Evolutionary conservation across 2,113 vertebrate genomes (phyloP).

Genomic region (Nanorana parkeri): DNA sequence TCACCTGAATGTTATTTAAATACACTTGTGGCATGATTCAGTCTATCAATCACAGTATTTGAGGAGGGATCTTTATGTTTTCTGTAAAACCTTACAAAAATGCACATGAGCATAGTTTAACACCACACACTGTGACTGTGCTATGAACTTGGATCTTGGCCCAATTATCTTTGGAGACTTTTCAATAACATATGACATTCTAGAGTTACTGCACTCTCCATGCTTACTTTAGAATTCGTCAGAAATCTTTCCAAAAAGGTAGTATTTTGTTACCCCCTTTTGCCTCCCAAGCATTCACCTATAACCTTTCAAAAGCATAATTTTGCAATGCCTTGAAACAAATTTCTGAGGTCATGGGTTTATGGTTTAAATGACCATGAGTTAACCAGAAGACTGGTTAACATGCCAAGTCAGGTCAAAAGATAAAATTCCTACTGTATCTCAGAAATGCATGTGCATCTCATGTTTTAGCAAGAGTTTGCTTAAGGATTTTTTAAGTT

Average conservation of each 20-base stretch:
- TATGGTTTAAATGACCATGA: background rate
- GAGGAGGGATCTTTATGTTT: too few relatives aligned
- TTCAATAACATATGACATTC: constrained; percentile 1
- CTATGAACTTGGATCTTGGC: background rate
- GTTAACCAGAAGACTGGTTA: constrained; percentile 8
- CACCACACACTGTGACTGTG: background rate
- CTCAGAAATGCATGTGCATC: background rate
- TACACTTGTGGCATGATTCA: too few relatives aligned
- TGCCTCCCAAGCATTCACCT: constrained; percentile 23
- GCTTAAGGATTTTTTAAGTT: background rate
- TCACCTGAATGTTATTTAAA: too few relatives aligned
- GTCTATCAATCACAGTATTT: too few relatives aligned
- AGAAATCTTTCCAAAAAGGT: constrained; percentile 2
- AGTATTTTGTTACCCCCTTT: background rate
- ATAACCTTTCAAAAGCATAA: constrained; percentile 18
- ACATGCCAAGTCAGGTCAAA: background rate
- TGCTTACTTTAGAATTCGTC: background rate
- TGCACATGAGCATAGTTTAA: background rate
- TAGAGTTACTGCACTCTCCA: background rate
- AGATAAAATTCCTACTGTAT: constrained; percentile 33
- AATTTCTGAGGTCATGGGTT: constrained; percentile 28
- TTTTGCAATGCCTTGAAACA: constrained; percentile 3
- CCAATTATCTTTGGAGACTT: constrained; percentile 1
- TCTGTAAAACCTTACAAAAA: too few relatives aligned
- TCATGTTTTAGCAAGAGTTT: background rate